Evolutionary conservation across 1,140 invertebrate species (phyloP).

Genomic region (Branchinecta lindahli): DNA sequence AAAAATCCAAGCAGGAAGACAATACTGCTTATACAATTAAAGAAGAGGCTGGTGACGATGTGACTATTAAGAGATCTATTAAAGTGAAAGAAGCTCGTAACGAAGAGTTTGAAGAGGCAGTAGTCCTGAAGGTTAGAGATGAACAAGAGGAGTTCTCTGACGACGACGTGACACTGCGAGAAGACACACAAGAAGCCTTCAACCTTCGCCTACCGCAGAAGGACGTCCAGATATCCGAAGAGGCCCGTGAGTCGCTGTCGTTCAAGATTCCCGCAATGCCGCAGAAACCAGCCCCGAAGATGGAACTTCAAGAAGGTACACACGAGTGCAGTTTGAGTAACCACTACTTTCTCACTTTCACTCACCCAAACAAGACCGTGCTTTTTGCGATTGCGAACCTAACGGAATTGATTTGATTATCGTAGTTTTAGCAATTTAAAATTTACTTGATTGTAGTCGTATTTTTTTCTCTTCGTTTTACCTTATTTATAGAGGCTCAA

Average conservation of each 20-base stretch:
- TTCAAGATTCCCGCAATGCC: slow-evolving; percentile 23
- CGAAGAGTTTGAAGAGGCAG: too few species aligned
- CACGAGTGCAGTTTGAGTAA: not conserved
- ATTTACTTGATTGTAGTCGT: too few species aligned
- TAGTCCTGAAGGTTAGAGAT: too few species aligned
- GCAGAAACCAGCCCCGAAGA: slow-evolving; percentile 20
- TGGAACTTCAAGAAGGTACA: slow-evolving; percentile 17
- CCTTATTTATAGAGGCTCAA: too few species aligned
- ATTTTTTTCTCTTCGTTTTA: too few species aligned
- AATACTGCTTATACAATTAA: not conserved
- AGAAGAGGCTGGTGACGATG: not conserved
- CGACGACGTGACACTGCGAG: slow-evolving; percentile 24
- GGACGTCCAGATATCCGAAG: slow-evolving; percentile 22
- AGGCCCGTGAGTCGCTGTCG: slow-evolving; percentile 21
- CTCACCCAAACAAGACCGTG: not conserved
- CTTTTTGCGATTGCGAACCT: too few species aligned
- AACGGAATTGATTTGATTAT: too few species aligned
- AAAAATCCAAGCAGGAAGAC: slow-evolving; percentile 27
- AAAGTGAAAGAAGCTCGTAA: too few species aligned
- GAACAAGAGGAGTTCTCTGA: slow-evolving; percentile 17
- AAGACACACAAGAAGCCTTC: slow-evolving; percentile 22
- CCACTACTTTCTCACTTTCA: not conserved
- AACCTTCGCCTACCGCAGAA: slow-evolving; percentile 26
- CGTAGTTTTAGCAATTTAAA: too few species aligned
- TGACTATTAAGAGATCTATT: too few species aligned